These are phyloP conservation scores for Brachypodius melanocephalos DNA, from an alignment of 2,113 vertebrate species.

Conservation along the genomic window DNA sequence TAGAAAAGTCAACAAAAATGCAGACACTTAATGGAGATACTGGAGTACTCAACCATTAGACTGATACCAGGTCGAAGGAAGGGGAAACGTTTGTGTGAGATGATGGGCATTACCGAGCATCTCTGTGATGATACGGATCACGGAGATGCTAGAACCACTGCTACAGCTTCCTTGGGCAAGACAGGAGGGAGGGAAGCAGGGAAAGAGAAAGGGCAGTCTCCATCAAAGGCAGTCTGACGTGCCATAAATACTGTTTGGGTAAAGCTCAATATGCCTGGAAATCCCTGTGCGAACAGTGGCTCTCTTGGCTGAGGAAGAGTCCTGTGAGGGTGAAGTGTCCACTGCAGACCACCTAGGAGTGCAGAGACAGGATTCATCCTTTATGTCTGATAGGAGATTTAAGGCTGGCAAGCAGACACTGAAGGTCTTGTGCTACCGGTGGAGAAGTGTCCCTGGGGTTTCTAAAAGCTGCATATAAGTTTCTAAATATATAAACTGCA, in stretches of 20 bases:
- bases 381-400: neutral
- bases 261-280: neutral
- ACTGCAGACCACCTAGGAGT: neutral
- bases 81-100: accelerated
- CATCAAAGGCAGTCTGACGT: neutral
- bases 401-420: neutral
- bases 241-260: neutral
- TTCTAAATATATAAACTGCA: neutral
- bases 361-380: neutral
- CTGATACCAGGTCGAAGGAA: neutral
- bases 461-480: neutral
- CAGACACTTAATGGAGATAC: neutral
- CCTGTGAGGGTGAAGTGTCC: neutral
- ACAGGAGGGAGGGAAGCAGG: neutral
- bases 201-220: constrained; percentile 9
- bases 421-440: neutral
- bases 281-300: neutral
- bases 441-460: neutral
- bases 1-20: neutral
- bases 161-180: neutral
- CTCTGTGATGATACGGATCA: neutral
- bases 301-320: neutral
- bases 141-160: neutral
- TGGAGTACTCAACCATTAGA: neutral
- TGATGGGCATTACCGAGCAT: neutral